Conservation (phyloP, 2,888 invertebrate species). For the Latrodectus elegans region DNA sequence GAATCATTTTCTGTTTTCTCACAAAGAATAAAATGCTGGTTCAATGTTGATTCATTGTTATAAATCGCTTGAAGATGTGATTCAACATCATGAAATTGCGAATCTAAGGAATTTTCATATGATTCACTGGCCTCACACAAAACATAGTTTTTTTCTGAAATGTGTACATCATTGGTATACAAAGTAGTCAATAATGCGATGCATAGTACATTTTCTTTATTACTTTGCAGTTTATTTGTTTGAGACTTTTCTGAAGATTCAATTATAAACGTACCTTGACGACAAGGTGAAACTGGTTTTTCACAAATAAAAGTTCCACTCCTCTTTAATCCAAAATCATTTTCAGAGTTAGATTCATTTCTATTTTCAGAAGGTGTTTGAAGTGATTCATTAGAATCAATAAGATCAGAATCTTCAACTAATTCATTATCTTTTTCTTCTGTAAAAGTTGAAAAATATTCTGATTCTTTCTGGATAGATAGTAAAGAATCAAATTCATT, state of each 20-base stretch:
- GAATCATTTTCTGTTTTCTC: constrained; percentile 22
- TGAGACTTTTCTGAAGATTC: constrained; percentile 27
- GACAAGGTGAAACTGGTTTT: constrained; percentile 41
- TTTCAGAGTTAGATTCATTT: not conserved
- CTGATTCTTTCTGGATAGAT: constrained; percentile 45
- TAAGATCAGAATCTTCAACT: not conserved
- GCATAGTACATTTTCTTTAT: constrained; percentile 33
- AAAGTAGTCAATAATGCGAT: constrained; percentile 49
- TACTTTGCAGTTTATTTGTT: constrained; percentile 18
- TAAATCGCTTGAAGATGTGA: constrained; percentile 13
- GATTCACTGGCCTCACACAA: constrained; percentile 44
- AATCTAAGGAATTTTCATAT: not conserved
- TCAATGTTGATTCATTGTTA: constrained; percentile 10
- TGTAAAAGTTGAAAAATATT: constrained; percentile 26
- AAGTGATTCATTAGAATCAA: not conserved
- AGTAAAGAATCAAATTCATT: constrained; percentile 12
- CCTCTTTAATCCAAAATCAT: constrained; percentile 15
- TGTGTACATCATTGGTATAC: constrained; percentile 4
- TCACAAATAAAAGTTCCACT: constrained; percentile 47
- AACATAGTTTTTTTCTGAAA: constrained; percentile 52
- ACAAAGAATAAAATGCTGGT: constrained; percentile 51
- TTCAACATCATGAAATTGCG: constrained; percentile 17
- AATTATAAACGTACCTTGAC: constrained; percentile 58
- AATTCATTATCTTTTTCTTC: not conserved
- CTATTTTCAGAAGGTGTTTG: constrained; percentile 2